phyloP scores from a whole-genome alignment of 2,113 vertebrate species.

The Acanthisitta chloris region DNA sequence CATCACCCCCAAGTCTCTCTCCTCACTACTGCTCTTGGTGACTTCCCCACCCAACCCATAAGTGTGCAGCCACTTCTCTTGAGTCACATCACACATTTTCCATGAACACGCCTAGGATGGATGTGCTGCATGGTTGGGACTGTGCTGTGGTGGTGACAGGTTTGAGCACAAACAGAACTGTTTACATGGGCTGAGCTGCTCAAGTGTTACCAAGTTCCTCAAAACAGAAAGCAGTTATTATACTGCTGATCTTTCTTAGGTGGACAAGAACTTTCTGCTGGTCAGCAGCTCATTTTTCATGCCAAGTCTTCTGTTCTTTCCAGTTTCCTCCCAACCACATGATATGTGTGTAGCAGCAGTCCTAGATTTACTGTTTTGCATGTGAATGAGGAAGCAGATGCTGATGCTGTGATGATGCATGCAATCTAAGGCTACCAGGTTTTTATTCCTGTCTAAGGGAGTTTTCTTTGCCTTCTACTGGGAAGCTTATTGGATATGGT shows the following conservation, averaged over 20 bases:
- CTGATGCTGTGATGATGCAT: conserved; percentile 34
- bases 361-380: conserved; percentile 60
- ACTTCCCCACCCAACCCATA: too few species aligned
- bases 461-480: neutral
- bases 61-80: neutral
- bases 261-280: conserved; percentile 32
- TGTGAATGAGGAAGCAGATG: conserved; percentile 53
- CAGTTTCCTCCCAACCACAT: neutral
- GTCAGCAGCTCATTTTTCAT: conserved; percentile 61
- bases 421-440: conserved; percentile 20
- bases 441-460: conserved; percentile 2
- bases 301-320: conserved; percentile 8
- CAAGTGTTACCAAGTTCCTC: neutral
- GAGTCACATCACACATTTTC: neutral
- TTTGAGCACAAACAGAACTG: neutral
- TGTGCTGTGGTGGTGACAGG: neutral
- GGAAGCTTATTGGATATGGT: neutral
- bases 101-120: neutral
- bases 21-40: too few species aligned
- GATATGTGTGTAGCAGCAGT: conserved; percentile 1
- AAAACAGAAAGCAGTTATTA: neutral
- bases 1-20: too few species aligned
- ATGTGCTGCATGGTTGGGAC: neutral
- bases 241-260: neutral
- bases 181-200: neutral